phyloP scores from a whole-genome alignment of 2,888 invertebrate genomes.

The Pristionchus maxplancki region DNA sequence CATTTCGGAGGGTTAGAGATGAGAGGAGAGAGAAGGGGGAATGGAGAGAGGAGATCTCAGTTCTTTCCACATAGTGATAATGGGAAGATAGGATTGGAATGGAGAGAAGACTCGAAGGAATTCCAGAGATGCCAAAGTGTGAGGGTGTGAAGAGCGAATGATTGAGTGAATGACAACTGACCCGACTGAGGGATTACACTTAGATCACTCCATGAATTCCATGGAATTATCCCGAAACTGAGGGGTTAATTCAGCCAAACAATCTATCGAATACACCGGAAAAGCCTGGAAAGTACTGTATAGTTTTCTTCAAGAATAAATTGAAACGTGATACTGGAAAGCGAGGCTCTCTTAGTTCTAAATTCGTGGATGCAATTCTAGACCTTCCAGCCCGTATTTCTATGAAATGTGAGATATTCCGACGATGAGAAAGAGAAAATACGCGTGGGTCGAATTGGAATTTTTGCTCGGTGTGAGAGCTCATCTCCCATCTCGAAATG shows the following conservation, averaged over 20 bases:
- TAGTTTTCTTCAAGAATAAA: background rate
- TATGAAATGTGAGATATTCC: background rate
- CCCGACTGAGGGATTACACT: background rate
- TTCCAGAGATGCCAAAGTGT: constrained; percentile 23
- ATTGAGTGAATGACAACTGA: constrained; percentile 36
- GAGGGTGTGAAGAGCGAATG: constrained; percentile 37
- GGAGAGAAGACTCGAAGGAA: background rate
- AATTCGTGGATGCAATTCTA: background rate
- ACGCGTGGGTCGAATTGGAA: background rate
- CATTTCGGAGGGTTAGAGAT: background rate
- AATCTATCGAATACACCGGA: background rate
- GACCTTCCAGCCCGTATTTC: background rate
- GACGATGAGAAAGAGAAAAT: background rate
- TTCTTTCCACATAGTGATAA: constrained; percentile 38
- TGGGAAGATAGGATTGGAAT: background rate
- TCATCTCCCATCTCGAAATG: background rate
- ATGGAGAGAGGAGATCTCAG: constrained; percentile 32
- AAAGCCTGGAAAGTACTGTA: background rate
- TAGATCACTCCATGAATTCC: constrained; percentile 14
- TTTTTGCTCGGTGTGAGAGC: background rate
- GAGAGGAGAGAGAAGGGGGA: background rate
- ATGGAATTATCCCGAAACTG: background rate
- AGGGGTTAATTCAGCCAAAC: background rate
- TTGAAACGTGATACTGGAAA: background rate
- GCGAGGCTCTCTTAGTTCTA: background rate